phyloP scores from a whole-genome alignment of 2,888 invertebrate species.

The Dolichopus griseipennis region DNA sequence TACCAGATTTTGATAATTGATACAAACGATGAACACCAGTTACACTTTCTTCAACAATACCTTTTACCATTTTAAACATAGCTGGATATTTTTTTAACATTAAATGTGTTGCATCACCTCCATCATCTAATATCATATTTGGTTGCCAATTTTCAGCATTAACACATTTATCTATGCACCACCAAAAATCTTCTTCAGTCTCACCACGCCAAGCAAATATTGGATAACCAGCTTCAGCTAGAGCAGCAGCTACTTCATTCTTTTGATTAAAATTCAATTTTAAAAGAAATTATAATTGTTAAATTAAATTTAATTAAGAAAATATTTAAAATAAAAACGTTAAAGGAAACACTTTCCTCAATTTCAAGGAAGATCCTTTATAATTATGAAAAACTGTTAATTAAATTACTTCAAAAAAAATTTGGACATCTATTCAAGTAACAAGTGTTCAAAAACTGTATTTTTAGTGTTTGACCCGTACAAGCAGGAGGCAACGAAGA shows the following conservation, averaged over 20 bases:
- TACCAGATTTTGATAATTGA: slow-evolving; percentile 88
- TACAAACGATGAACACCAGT: slow-evolving; percentile 97
- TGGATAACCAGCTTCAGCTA: slow-evolving; percentile 82
- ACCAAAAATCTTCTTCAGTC: slow-evolving; percentile 98
- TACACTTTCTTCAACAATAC: slow-evolving; percentile 95
- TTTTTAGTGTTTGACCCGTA: no score
- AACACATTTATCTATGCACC: slow-evolving; percentile 95
- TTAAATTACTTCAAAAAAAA: no score
- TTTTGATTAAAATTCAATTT: no score
- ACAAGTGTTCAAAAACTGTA: no score
- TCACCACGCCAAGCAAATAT: slow-evolving; percentile 97
- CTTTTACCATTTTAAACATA: slow-evolving; percentile 89
- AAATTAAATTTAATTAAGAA: no score
- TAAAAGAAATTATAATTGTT: no score
- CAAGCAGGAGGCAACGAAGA: no score
- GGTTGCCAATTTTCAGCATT: slow-evolving; percentile 91
- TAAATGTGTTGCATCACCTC: slow-evolving; percentile 92
- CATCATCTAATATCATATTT: slow-evolving; percentile 96
- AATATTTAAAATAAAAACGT: no score
- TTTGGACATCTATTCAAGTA: no score
- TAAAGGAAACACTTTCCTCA: no score
- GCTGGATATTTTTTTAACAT: slow-evolving; percentile 93
- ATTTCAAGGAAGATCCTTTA: no score
- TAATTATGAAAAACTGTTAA: no score
- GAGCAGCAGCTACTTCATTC: slow-evolving; percentile 94